These are phyloP conservation scores for Drosophila aff. DNA, from an alignment of 1,140 invertebrate genomes.

Conservation along the genomic window DNA sequence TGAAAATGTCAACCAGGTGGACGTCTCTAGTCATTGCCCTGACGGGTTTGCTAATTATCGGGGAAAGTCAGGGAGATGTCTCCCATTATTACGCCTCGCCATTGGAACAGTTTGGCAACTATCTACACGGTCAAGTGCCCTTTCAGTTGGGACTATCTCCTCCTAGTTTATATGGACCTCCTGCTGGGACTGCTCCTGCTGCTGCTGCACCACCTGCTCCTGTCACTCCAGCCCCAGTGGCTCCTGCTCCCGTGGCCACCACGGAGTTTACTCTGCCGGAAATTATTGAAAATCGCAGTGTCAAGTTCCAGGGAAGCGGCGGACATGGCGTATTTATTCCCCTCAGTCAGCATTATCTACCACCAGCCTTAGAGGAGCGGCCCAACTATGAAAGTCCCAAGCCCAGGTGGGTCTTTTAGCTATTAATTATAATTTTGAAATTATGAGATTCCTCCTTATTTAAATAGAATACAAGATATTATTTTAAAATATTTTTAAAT, in stretches of 20 bases:
- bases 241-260: constrained; percentile 34
- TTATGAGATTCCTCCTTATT: too few relatives aligned
- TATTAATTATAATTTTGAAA: not conserved
- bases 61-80: constrained; percentile 46
- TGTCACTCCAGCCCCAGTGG: constrained; percentile 32
- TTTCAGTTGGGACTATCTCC: constrained; percentile 39
- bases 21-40: constrained; percentile 16
- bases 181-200: constrained; percentile 7
- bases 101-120: constrained; percentile 46
- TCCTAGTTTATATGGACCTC: constrained; percentile 44
- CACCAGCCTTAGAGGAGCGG: constrained; percentile 59
- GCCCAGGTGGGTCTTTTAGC: constrained; percentile 43
- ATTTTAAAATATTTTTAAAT: too few relatives aligned
- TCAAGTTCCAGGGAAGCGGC: constrained; percentile 27
- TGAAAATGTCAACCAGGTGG: constrained; percentile 60
- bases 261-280: constrained; percentile 74
- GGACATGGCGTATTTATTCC: constrained; percentile 69
- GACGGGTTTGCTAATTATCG: not conserved
- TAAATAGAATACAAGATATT: too few relatives aligned
- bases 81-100: constrained; percentile 63
- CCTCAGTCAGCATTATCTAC: constrained; percentile 66
- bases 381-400: constrained; percentile 73
- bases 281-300: constrained; percentile 75
- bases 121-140: constrained; percentile 41
- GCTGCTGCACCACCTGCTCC: constrained; percentile 4